Base-by-base conservation (phyloP, 1,140 invertebrate species). In the Drosophila oshimai region DNA sequence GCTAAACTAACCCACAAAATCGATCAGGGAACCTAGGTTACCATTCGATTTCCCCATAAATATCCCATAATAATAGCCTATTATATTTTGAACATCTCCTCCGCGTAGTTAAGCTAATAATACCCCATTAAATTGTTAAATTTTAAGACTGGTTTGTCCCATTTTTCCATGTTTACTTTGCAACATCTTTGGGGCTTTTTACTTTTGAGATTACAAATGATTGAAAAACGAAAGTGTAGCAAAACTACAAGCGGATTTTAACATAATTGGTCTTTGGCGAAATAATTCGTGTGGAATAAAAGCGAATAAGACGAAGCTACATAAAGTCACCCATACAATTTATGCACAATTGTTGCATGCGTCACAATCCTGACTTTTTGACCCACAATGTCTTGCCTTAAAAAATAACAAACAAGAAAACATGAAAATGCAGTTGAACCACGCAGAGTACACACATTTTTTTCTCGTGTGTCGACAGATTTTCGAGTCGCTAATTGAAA, bases 401-500 rank as follows among this genome's bases (percentile, higher is more conserved):
- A 50, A 31, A 67, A 58, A 47, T 53, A 51, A 31, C 37, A 42
- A 55, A 55, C 41, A 31, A 17, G 36, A 61, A 39, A 73, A 50
- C 28, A 37, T 58, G 44, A 33, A 61, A 75, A 73, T 54, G 44
- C 42, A 72, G 70, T 68, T 55, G 20, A 67, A 54, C 74, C 74
- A 77, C 74, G 67, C 74, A 54, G 61, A 67, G 50, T 29, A 49
- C 17, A 47, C n/a, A 18, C 22, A 22, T 24, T 61, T 20, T 50
- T 36, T 50, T 18, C 10, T 28, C 0, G 33, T 37, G 34, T 70
- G 50, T 57, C 64, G 42, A 70, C 64, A 69, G 67, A 44, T 71
- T 60, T 71, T 72, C 28, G 42, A 73, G 55, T 54, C 71, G 64
- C 75, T 86, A 84, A 84, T 84, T 84, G 80, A 84, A 86, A 84